Evolutionary conservation across 2,113 vertebrate genomes (phyloP), one percentile per base, ranked within the genome.

Genomic region (Gila orcuttii): DNA sequence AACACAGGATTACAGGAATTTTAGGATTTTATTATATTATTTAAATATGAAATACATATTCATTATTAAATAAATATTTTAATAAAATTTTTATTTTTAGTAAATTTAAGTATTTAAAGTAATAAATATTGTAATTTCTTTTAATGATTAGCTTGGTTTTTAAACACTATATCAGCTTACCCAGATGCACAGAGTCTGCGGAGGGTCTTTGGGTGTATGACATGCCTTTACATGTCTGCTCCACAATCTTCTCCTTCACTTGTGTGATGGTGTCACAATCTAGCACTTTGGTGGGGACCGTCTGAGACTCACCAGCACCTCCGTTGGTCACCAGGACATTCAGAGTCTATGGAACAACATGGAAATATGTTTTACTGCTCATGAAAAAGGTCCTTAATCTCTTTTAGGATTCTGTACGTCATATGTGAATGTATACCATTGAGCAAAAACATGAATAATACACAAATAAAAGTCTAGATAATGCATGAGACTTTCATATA

Each of bases 251-350:
- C 93, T 99, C 98, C 93, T 99, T 99, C 91, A 98, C 98, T 88
- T 99, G 98, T 1, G 96, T 97, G 93, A 99, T 97, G 91, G 97
- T 98, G 93, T 99, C 97, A 88, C 97, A 99, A 93, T 99, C 98
- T 80, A 99, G 90, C 17, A 97, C 97, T 90, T 98, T 98, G 0
- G 96, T 96, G 0, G 96, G 96, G 8, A 97, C 93, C 0, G 96
- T 95, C 83, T 96, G 97, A 13, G 92, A 91, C 19, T 96, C 95
- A 75, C 93, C 92, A 84, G 91, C 89, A 0, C 92, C 94, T 89
- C 80, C 84, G 9, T 50, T 91, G 73, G 96, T 96, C 42, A 95
- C 92, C 62, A 97, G 91, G 0, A 96, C 97, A 68, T 97, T 99
- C 85, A 99, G 92, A 3, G 97, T 98, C 98, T 99, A 86, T 17